Base-by-base conservation (phyloP, 2,888 invertebrate species). In the Fragum fragum region DNA sequence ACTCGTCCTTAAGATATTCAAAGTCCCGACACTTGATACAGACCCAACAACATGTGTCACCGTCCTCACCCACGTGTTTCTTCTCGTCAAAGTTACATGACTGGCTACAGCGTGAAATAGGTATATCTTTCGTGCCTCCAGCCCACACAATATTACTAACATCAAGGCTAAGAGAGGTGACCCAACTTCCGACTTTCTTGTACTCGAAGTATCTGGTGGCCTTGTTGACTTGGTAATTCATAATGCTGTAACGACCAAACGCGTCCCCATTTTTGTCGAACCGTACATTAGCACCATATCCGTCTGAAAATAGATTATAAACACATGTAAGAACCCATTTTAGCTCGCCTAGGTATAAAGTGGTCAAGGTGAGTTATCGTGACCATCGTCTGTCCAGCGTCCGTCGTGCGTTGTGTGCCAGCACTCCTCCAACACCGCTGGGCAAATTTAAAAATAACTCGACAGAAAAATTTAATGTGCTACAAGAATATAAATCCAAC, bases 251-350 rank as follows among this genome's bases (percentile, higher is more conserved):
- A 73, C 95, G 93, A 0, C 95, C 95, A 3, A 95, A 92, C 5
- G 95, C 95, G 88, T 95, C 94, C 0, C 95, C 94, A 3, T 91
- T 89, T 23, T 90, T 85, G 87, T 95, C 94, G 88, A 95, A 97
- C 91, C 96, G 95, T 11, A 97, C 96, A 86, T 95, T 95, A 88
- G 96, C 96, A 71, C 96, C 96, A 72, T 96, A 96, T 63, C 96
- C 94, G 95, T 97, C 97, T 97, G 95, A 23, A 95, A 81, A 26
- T 32, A 42, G n/a, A n/a, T n/a, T n/a, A n/a, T n/a, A n/a, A n/a
- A n/a, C n/a, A n/a, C n/a, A n/a, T n/a, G n/a, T n/a, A n/a, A n/a
- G n/a, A n/a, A n/a, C n/a, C n/a, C n/a, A n/a, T n/a, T n/a, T n/a
- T n/a, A n/a, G n/a, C n/a, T n/a, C n/a, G n/a, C n/a, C n/a, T n/a